A percentile compares a stretch with the other conserved stretches of the same genome.
These are phyloP conservation scores for Pitangus sulphuratus DNA, from an alignment of 2,797 vertebrate species.

Conservation along the genomic window DNA sequence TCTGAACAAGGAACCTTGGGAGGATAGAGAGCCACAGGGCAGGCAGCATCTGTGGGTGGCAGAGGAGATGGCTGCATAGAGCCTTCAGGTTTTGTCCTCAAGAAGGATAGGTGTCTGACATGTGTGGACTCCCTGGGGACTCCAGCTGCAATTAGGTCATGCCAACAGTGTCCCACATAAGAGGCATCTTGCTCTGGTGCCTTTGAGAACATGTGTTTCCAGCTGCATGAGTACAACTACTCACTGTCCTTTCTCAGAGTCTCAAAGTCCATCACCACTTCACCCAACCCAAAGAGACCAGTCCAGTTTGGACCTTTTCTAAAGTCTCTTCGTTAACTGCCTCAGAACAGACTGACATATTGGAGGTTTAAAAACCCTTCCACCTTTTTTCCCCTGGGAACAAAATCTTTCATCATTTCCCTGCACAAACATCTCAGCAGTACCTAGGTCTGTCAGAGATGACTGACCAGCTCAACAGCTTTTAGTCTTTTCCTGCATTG, in stretches of 20 bases:
- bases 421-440: background rate
- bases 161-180: rapidly evolving
- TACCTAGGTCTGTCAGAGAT: background rate
- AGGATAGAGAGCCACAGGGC: rapidly evolving
- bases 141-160: background rate
- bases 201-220: background rate
- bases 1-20: background rate
- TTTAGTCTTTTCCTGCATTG: background rate
- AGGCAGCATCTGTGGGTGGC: background rate
- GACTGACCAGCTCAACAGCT: background rate
- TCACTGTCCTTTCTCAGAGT: background rate
- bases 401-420: background rate
- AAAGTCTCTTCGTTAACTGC: background rate
- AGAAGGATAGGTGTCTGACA: rapidly evolving
- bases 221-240: background rate
- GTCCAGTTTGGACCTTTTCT: background rate
- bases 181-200: background rate
- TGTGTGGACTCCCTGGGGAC: background rate
- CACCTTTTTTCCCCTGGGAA: background rate
- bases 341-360: background rate
- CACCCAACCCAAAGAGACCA: background rate
- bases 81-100: rapidly evolving
- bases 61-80: background rate
- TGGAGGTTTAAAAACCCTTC: background rate
- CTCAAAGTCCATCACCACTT: background rate